Percentiles rank a stretch among this genome's conserved stretches.
phyloP scores from a whole-genome alignment of 2,113 vertebrate species.

The Thalassarche chlororhynchos region DNA sequence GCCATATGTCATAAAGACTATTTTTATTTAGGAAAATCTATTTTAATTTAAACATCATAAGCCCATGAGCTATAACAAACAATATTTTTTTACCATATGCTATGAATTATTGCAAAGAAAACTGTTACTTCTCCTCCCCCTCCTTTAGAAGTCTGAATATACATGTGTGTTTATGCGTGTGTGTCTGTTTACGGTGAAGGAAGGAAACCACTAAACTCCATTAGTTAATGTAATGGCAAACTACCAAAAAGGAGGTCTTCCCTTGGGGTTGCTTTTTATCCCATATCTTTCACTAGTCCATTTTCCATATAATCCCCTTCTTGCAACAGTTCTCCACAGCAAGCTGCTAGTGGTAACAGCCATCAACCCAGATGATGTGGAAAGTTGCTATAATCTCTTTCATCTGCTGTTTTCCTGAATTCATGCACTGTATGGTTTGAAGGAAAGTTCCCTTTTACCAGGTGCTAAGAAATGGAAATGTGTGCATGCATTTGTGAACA shows the following conservation, averaged over 20 bases:
- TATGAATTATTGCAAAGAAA: conserved; percentile 75
- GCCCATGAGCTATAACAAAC: conserved; percentile 78
- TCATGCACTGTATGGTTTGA: not conserved
- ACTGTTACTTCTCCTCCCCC: conserved; percentile 50
- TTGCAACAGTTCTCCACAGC: not conserved
- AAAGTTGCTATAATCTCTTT: conserved; percentile 54
- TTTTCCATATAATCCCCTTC: not conserved
- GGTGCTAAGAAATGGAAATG: conserved; percentile 22
- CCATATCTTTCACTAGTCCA: not conserved
- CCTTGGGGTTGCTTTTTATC: not conserved
- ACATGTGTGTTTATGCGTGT: not conserved
- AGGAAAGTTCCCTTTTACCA: not conserved
- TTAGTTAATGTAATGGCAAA: conserved; percentile 44
- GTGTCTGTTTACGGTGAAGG: not conserved
- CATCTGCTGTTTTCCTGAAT: conserved; percentile 9
- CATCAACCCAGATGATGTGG: conserved; percentile 1
- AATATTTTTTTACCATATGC: conserved; percentile 74
- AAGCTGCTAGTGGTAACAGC: not conserved
- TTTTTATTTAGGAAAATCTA: conserved; percentile 85
- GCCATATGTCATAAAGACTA: conserved; percentile 71
- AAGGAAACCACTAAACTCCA: conserved; percentile 28
- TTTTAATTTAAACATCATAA: conserved; percentile 84
- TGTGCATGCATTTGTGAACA: not conserved
- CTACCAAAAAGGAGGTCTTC: conserved; percentile 6
- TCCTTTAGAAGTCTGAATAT: conserved; percentile 25